Conservation (phyloP, 1,140 invertebrate genomes). For the Sminthurides bifidus region DNA sequence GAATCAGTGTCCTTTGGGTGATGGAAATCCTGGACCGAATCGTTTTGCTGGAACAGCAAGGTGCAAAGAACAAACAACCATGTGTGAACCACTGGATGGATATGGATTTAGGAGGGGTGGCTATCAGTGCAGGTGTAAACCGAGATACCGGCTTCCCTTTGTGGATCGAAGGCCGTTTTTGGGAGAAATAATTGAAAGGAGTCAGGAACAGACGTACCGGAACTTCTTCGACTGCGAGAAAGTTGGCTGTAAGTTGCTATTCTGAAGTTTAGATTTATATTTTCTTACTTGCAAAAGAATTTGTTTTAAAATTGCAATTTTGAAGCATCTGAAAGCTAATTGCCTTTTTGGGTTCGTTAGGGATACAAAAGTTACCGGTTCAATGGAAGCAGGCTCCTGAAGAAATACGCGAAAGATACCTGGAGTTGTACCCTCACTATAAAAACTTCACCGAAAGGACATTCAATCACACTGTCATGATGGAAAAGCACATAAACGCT, state of each 20-base stretch:
- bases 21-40: slow-evolving; percentile 80
- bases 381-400: slow-evolving; percentile 58
- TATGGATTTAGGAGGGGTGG: slow-evolving; percentile 91
- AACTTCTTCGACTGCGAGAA: slow-evolving; percentile 81
- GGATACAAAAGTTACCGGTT: slow-evolving; percentile 68
- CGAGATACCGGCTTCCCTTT: slow-evolving; percentile 75
- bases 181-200: slow-evolving; percentile 85
- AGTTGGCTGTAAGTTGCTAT: slow-evolving; percentile 72
- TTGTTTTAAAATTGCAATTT: slow-evolving; percentile 13
- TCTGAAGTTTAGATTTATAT: slow-evolving; percentile 6
- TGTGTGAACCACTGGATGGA: slow-evolving; percentile 93
- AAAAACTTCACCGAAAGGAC: slow-evolving; percentile 42
- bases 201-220: slow-evolving; percentile 80
- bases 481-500: slow-evolving; percentile 55
- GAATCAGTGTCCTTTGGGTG: slow-evolving; percentile 82
- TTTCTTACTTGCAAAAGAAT: slow-evolving; percentile 8
- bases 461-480: slow-evolving; percentile 38
- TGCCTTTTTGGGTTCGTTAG: slow-evolving; percentile 38
- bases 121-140: slow-evolving; percentile 82
- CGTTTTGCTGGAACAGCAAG: slow-evolving; percentile 77
- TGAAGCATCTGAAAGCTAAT: slow-evolving; percentile 9
- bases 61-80: slow-evolving; percentile 86
- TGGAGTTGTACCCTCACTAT: slow-evolving; percentile 61
- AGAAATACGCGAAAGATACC: slow-evolving; percentile 55
- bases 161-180: slow-evolving; percentile 76